Conservation (phyloP, 1,140 invertebrate species). For the Gonioctena quinquepunctata region DNA sequence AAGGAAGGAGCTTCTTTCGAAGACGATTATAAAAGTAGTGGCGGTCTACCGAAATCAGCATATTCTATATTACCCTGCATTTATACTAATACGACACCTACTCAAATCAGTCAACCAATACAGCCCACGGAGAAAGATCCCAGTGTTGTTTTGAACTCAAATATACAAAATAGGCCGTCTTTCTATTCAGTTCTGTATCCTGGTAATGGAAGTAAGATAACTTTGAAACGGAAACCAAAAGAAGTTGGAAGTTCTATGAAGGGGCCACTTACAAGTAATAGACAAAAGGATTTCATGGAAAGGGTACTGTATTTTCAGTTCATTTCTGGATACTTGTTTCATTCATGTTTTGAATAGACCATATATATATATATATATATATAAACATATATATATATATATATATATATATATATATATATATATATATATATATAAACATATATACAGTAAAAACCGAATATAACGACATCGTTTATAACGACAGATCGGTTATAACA, state of each 20-base stretch:
- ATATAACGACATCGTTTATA: too few species aligned
- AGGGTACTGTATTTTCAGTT: background rate
- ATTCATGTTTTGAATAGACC: too few species aligned
- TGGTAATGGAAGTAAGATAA: slow-evolving; percentile 79
- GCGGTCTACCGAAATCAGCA: slow-evolving; percentile 69
- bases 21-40: slow-evolving; percentile 74
- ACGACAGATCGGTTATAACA: too few species aligned
- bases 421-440: too few species aligned
- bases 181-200: slow-evolving; percentile 80
- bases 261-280: background rate
- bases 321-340: too few species aligned
- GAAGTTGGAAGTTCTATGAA: slow-evolving; percentile 46
- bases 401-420: too few species aligned
- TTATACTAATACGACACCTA: slow-evolving; percentile 66
- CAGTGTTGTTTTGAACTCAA: slow-evolving; percentile 37
- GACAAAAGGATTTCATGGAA: slow-evolving; percentile 3
- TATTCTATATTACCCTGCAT: slow-evolving; percentile 75
- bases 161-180: slow-evolving; percentile 70
- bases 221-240: slow-evolving; percentile 76
- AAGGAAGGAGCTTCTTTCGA: slow-evolving; percentile 78
- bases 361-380: too few species aligned
- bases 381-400: too few species aligned
- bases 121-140: slow-evolving; percentile 29
- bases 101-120: slow-evolving; percentile 59
- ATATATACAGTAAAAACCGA: too few species aligned